These are phyloP conservation scores for Leontopithecus rosalia DNA, from an alignment of 2,797 vertebrate genomes.

Conservation along the genomic window DNA sequence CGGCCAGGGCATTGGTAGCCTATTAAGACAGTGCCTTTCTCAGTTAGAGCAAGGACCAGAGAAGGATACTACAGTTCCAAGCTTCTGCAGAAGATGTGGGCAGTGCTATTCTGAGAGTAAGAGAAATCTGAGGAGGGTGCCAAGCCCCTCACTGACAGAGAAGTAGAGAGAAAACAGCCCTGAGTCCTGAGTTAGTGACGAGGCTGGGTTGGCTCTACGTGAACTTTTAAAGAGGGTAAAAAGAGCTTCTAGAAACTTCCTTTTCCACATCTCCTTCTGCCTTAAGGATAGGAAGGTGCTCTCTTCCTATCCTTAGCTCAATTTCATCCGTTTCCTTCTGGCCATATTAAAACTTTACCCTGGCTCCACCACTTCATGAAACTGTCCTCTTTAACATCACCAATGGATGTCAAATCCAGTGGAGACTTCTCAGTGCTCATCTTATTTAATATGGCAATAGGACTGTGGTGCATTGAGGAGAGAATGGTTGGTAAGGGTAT, in stretches of 20 bases:
- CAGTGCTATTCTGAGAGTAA: background rate
- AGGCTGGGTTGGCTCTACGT: background rate
- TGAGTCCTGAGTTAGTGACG: background rate
- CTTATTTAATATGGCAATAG: background rate
- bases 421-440: background rate
- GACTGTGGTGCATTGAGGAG: background rate
- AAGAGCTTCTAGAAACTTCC: background rate
- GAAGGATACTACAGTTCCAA: background rate
- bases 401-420: background rate
- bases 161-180: background rate
- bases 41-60: background rate
- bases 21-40: background rate
- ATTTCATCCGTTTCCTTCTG: background rate
- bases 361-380: background rate
- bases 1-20: background rate
- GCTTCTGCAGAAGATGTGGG: background rate
- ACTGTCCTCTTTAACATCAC: background rate
- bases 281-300: background rate
- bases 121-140: background rate
- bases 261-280: background rate
- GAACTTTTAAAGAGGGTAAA: background rate
- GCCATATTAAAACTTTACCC: background rate
- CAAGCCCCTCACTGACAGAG: background rate
- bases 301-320: background rate
- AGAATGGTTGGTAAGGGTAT: background rate